Percentiles rank a stretch among this genome's conserved stretches.
phyloP scores from a whole-genome alignment of 1,140 invertebrate species.

The Dryas iulia region DNA sequence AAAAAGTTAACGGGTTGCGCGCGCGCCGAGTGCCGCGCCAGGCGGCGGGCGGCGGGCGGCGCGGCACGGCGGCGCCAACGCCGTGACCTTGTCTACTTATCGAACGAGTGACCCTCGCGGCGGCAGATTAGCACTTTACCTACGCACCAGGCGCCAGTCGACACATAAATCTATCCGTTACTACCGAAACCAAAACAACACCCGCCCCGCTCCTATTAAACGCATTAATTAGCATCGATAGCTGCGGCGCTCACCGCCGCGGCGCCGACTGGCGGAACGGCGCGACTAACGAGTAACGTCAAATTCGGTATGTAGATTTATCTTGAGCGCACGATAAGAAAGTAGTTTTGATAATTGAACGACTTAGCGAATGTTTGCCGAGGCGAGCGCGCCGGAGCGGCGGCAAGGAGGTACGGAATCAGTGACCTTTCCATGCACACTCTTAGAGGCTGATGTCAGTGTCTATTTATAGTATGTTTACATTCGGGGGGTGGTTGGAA shows the following conservation, averaged over 20 bases:
- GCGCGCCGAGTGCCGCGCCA: constrained; percentile 38
- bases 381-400: background rate
- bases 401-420: background rate
- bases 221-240: background rate
- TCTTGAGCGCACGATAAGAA: constrained; percentile 6
- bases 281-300: background rate
- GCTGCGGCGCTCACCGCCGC: background rate
- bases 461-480: constrained; percentile 66
- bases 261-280: too few relatives aligned
- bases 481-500: constrained; percentile 39
- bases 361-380: constrained; percentile 3
- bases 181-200: background rate
- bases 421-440: constrained; percentile 26
- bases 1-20: constrained; percentile 69
- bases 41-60: constrained; percentile 62
- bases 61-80: constrained; percentile 71
- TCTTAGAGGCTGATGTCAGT: constrained; percentile 51
- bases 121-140: constrained; percentile 59
- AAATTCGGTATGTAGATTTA: background rate
- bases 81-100: constrained; percentile 75
- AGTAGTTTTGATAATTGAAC: constrained; percentile 10
- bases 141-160: constrained; percentile 27
- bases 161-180: background rate
- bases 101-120: constrained; percentile 63
- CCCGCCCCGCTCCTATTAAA: background rate